These are phyloP conservation scores for Cheilosia urbana DNA, from an alignment of 2,888 invertebrate species.

Conservation along the genomic window DNA sequence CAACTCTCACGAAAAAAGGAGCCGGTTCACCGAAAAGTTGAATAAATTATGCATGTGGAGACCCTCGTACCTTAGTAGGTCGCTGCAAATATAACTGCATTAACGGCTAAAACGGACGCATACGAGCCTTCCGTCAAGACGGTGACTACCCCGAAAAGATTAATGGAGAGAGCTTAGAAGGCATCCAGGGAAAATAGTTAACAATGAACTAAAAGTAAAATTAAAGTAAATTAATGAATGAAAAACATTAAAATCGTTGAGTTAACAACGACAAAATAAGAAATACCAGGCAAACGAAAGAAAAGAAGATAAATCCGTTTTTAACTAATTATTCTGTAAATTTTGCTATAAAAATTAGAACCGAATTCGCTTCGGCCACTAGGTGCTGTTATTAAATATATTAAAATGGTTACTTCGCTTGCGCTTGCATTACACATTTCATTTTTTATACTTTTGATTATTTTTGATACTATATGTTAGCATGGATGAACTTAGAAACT, in stretches of 20 bases:
- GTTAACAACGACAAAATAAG: no score
- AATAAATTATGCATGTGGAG: conserved; percentile 15
- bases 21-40: not conserved
- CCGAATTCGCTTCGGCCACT: not conserved
- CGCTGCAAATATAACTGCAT: conserved; percentile 24
- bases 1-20: conserved; percentile 17
- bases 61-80: conserved; percentile 28
- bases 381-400: not conserved
- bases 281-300: not conserved
- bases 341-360: no score
- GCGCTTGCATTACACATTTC: not conserved
- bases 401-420: not conserved
- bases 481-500: conserved; percentile 24
- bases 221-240: no score
- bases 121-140: conserved; percentile 20
- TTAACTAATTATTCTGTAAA: no score
- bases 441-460: no score
- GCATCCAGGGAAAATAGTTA: conserved; percentile 17
- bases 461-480: no score
- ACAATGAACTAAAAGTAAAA: not conserved
- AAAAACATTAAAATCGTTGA: no score
- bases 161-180: conserved; percentile 9
- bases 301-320: not conserved
- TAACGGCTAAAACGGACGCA: conserved; percentile 16
- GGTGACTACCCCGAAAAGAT: conserved; percentile 10